Evolutionary conservation across 2,113 vertebrate species (phyloP), one percentile per base, ranked within the genome.

Genomic region (Caloenas nicobarica): DNA sequence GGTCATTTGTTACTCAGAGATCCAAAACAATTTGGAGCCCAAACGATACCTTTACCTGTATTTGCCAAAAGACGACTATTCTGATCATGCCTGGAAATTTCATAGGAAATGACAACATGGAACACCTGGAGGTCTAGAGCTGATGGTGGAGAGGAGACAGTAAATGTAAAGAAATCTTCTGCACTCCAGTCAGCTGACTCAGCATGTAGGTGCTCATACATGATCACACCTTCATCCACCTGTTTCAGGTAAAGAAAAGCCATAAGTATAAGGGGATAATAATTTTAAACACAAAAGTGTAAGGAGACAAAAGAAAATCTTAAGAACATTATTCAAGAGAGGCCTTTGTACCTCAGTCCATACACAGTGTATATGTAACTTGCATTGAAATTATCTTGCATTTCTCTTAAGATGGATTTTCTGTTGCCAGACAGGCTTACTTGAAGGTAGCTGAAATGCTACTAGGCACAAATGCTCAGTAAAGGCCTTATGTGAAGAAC

Each of bases 91-190:
- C 98, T 97, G 19, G 85, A 91, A 81, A 98, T 97, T 92, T 99
- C 99, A 89, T 99, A 99, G 4, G 99, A 99, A 97, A 99, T 98
- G 48, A 97, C 97, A 74, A 99, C 96, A 81, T 38, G 96, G 80
- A 99, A 99, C 46, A 97, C 97, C 80, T 98, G 98, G 17, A 96
- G 96, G 61, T 98, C 98, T 68, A 99, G 93, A 86, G 86, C 85
- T 70, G 98, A 98, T 36, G 99, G 99, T 14, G 98, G 97, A 40
- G 98, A 99, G 23, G 97, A 97, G 33, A 97, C 94, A 6, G 95
- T 98, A 97, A 99, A 99, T 0, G 86, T 98, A 93, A 99, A 98
- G 31, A 97, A 98, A 96, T 99, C 99, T 97, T 98, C 97, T 7
- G 87, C 88, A 56, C 97, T 97, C 99, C 99, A 99, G 50, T 87